Base-by-base conservation (phyloP, 2,797 vertebrate species). In the Okamejei kenojei region DNA sequence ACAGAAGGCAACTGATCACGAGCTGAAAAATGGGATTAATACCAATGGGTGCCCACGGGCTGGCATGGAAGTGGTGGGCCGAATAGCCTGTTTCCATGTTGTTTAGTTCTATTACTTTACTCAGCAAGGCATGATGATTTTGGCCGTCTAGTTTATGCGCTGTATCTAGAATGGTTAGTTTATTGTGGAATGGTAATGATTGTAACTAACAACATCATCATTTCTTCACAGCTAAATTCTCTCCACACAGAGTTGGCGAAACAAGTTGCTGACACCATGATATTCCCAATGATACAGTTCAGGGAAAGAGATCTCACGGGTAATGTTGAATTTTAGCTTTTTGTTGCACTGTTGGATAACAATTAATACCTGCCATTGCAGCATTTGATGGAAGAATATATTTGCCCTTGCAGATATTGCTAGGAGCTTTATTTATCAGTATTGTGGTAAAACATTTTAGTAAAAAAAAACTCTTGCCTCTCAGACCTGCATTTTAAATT, bases 281-380 rank as follows among this genome's bases (percentile, higher is more conserved):
- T 99, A 93, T 98, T 98, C 94, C 99, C 99, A 88, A 96, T 99
- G 94, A 98, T 99, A 95, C 98, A 98, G 26, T 99, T 99, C 95
- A 96, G 99, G 94, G 99, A 99, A 96, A 99, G 99, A 94, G 99
- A 99, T 95, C 98, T 99, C 94, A 99, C 99, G 96, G 99, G 99
- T 99, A 97, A 94, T 94, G 93, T 93, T 86, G 35, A 68, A 65
- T 38, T 32, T 6, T 29, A 73, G 32, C 73, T 15, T 78, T 65
- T 61, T 80, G 21, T 65, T 77, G 21, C 15, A 68, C 61, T 88
- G 63, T 88, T 68, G 63, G 63, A 80, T 74, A 54, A 54, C 45
- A 54, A 54, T 54, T 54, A 54, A 54, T 76, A 32, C 29, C 58
- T 93, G 84, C 93, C 82, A 93, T 23, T 9, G 94, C 78, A 63